These are phyloP conservation scores for Coptodon bakossiorum DNA, from an alignment of 2,113 vertebrate genomes.

Conservation along the genomic window DNA sequence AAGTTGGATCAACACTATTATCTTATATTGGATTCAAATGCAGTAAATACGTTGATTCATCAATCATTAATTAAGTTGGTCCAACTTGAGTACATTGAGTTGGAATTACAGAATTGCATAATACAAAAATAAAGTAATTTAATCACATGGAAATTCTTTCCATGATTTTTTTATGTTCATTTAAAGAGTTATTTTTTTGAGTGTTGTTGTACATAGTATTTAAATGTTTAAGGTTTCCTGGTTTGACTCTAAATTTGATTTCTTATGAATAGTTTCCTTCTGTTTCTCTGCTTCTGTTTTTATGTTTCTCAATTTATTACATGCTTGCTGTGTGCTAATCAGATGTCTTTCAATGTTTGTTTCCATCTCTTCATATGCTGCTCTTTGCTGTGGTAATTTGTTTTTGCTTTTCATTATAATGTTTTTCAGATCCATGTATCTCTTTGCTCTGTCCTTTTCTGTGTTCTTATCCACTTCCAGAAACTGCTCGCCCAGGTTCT, in stretches of 20 bases:
- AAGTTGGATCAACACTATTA: too few relatives aligned
- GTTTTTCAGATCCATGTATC: fast-evolving
- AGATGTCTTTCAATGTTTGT: fast-evolving
- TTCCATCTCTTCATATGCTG: fast-evolving
- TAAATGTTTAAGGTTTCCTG: neutral
- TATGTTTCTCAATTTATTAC: fast-evolving
- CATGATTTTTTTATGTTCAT: too few relatives aligned
- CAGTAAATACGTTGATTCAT: too few relatives aligned
- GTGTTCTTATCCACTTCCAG: fast-evolving
- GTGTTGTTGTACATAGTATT: neutral
- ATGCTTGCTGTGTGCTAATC: fast-evolving
- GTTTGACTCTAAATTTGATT: neutral
- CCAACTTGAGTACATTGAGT: too few relatives aligned
- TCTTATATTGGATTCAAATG: too few relatives aligned
- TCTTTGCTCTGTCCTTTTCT: fast-evolving
- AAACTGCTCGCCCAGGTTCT: fast-evolving
- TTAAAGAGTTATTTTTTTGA: neutral
- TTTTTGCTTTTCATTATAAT: fast-evolving
- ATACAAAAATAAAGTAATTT: too few relatives aligned
- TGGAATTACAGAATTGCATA: too few relatives aligned
- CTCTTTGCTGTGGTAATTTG: fast-evolving
- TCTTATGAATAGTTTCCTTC: neutral
- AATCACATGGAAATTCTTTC: too few relatives aligned
- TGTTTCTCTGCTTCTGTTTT: neutral
- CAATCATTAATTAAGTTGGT: too few relatives aligned